phyloP scores from a whole-genome alignment of 1,140 invertebrate genomes.

The Scaptodrosophila lebanonensis region DNA sequence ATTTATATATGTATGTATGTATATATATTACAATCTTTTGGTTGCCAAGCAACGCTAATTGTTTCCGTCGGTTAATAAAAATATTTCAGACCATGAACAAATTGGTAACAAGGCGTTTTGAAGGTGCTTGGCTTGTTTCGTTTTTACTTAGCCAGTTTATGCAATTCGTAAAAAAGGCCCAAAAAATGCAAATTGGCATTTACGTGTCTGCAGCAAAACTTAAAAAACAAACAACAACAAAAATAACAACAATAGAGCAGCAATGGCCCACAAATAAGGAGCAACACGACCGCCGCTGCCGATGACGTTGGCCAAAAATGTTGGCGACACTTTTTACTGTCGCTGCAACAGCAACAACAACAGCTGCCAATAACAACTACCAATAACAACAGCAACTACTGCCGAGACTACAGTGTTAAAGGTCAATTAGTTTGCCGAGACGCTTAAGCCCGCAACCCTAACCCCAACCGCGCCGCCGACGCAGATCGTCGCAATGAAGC shows the following conservation, averaged over 20 bases:
- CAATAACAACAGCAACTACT: constrained; percentile 3
- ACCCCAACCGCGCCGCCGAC: too few species aligned
- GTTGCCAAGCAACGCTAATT: constrained; percentile 61
- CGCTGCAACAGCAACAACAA: too few species aligned
- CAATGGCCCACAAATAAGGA: constrained; percentile 63
- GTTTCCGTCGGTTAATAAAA: constrained; percentile 75
- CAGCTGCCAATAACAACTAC: constrained; percentile 24
- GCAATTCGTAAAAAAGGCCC: constrained; percentile 61
- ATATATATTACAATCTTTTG: too few species aligned
- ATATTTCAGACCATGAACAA: constrained; percentile 71
- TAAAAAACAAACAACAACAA: constrained; percentile 38
- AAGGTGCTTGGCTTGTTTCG: constrained; percentile 9
- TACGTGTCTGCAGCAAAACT: constrained; percentile 74
- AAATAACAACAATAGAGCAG: constrained; percentile 39
- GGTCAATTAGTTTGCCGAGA: constrained; percentile 59
- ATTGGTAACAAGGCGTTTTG: constrained; percentile 57
- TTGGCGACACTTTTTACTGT: constrained; percentile 61
- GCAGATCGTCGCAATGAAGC: constrained; percentile 67
- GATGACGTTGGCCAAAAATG: constrained; percentile 33
- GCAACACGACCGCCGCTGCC: constrained; percentile 54
- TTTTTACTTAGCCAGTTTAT: constrained; percentile 54
- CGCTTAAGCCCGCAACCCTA: too few species aligned
- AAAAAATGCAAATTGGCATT: constrained; percentile 74
- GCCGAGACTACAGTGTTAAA: constrained; percentile 44
- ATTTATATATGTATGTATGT: too few species aligned